Evolutionary conservation across 2,797 vertebrate species (phyloP).

Genomic region (Squalus acanthias): DNA sequence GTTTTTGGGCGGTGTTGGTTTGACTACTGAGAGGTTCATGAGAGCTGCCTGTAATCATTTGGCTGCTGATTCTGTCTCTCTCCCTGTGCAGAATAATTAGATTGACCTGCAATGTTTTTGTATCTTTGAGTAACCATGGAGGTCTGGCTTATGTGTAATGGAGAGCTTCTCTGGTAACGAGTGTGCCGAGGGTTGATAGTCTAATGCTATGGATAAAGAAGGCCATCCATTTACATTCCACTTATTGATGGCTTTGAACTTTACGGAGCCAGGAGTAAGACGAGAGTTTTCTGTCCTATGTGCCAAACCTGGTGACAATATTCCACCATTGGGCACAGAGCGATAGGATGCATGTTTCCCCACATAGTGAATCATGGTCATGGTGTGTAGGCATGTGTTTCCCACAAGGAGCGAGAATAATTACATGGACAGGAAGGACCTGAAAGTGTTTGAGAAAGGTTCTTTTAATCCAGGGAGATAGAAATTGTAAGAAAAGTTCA

Average conservation of each 20-base stretch:
- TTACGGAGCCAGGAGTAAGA: not conserved
- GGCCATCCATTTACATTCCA: not conserved
- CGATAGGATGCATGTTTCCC: not conserved
- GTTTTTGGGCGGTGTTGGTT: not conserved
- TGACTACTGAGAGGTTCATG: not conserved
- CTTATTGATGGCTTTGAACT: not conserved
- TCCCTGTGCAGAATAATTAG: not conserved
- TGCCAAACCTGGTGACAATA: not conserved
- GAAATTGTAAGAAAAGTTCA: not conserved
- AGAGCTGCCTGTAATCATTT: not conserved
- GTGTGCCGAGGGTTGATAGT: not conserved
- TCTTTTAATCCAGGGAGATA: not conserved
- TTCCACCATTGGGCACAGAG: not conserved
- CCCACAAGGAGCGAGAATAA: not conserved
- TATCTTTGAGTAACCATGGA: not conserved
- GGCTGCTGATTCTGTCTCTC: not conserved
- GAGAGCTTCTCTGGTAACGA: too few relatives aligned
- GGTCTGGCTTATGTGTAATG: too few relatives aligned
- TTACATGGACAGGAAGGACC: not conserved
- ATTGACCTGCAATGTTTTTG: not conserved
- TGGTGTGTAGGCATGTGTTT: not conserved
- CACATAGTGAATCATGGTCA: too few relatives aligned
- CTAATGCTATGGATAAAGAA: not conserved
- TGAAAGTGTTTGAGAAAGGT: not conserved
- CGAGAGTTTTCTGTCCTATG: not conserved